Conservation (phyloP, 2,888 invertebrate species). For the Drosophila demipolita region DNA sequence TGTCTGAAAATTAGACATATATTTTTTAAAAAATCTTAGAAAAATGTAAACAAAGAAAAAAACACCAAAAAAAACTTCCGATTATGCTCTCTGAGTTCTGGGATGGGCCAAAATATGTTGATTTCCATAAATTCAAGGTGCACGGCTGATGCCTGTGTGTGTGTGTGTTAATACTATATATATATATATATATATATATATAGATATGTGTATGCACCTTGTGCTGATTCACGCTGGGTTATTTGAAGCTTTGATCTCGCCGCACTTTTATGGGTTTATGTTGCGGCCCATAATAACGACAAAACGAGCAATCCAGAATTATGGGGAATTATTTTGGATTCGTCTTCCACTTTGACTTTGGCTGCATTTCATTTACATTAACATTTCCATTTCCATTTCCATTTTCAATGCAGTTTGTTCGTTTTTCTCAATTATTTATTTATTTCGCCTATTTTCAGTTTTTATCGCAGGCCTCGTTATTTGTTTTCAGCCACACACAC, state of each 20-base stretch:
- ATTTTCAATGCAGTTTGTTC: slow-evolving; percentile 55
- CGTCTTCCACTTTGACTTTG: slow-evolving; percentile 3
- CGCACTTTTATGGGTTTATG: slow-evolving; percentile 78
- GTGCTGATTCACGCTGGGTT: slow-evolving; percentile 13
- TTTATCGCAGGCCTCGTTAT: slow-evolving; percentile 33
- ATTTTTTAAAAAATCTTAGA: not conserved
- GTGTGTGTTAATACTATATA: not conserved
- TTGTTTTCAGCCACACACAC: slow-evolving; percentile 54
- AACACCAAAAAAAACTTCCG: not conserved
- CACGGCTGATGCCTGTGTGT: no score
- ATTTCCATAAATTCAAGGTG: not conserved
- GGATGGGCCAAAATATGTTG: not conserved
- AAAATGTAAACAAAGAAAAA: not conserved
- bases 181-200: not conserved
- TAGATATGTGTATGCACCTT: not conserved
- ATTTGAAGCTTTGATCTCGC: slow-evolving; percentile 65
- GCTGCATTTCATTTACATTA: slow-evolving; percentile 51
- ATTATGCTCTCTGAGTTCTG: not conserved
- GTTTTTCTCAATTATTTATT: slow-evolving; percentile 56
- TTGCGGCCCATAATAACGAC: slow-evolving; percentile 67
- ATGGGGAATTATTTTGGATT: slow-evolving; percentile 30
- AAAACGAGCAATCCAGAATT: slow-evolving; percentile 32
- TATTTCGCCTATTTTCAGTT: slow-evolving; percentile 61
- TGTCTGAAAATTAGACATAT: not conserved
- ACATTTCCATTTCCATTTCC: slow-evolving; percentile 24